A percentile compares a stretch with the other conserved stretches of the same genome.
Conservation (phyloP, 2,797 vertebrate genomes). For the Microhierax caerulescens region DNA sequence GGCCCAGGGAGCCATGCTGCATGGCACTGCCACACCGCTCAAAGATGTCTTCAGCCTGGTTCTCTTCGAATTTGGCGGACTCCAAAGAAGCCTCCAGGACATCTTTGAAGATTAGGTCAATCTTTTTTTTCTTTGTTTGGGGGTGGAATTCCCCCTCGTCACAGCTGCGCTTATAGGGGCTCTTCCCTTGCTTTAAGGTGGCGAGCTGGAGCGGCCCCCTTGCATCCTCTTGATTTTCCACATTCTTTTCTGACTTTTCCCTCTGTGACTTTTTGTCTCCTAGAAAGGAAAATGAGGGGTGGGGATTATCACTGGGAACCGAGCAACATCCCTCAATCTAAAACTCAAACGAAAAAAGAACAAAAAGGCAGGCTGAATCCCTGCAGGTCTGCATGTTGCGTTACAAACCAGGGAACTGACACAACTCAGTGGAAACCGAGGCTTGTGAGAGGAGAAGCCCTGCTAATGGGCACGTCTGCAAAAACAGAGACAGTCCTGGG, state of each 20-base stretch:
- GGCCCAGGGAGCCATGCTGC: slow-evolving; percentile 46
- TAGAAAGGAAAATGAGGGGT: slow-evolving; percentile 79
- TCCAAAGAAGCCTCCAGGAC: slow-evolving; percentile 90
- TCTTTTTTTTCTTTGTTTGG: slow-evolving; percentile 93
- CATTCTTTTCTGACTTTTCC: slow-evolving; percentile 76
- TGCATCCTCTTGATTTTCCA: slow-evolving; percentile 77
- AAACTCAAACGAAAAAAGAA: slow-evolving; percentile 54
- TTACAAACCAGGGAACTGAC: slow-evolving; percentile 28
- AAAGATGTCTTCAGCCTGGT: slow-evolving; percentile 70
- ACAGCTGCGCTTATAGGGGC: slow-evolving; percentile 78
- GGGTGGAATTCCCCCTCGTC: slow-evolving; percentile 84
- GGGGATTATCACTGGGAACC: slow-evolving; percentile 67
- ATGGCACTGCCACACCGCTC: slow-evolving; percentile 64
- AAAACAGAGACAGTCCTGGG: slow-evolving; percentile 53
- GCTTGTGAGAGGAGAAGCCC: slow-evolving; percentile 13
- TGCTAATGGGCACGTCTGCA: background rate
- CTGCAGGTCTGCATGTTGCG: background rate
- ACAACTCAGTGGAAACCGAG: slow-evolving; percentile 10
- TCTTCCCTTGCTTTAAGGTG: slow-evolving; percentile 79
- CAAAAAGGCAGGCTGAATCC: slow-evolving; percentile 6
- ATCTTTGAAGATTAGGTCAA: slow-evolving; percentile 94
- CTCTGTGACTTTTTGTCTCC: slow-evolving; percentile 78
- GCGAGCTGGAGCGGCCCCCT: slow-evolving; percentile 75
- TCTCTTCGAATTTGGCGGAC: slow-evolving; percentile 76
- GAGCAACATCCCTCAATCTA: slow-evolving; percentile 55